Evolutionary conservation across 2,113 vertebrate genomes (phyloP), one percentile per base, ranked within the genome.

Genomic region (Engraulis encrasicolus): DNA sequence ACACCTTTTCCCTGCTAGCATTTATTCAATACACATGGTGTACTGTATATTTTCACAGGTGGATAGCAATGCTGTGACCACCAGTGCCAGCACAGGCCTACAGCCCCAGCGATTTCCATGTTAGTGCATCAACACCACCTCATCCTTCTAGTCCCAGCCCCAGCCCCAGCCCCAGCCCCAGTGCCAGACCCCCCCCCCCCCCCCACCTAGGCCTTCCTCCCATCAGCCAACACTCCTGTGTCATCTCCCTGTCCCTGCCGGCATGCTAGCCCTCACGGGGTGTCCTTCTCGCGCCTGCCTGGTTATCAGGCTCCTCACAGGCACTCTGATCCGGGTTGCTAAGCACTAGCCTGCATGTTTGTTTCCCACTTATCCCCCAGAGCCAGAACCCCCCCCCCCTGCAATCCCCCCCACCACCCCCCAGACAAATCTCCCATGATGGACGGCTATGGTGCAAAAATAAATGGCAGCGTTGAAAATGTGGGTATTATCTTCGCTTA

Each of bases 231-330:
- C 58, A 66, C n/a, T 58, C 54, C 54, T 7, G 19, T 58, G 58
- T 31, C 58, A 66, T n/a, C 58, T 66, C 23, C 58, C 58, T 66
- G 58, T 66, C 58, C 58, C 58, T 66, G 23, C n/a, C 58, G n/a
- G 58, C 58, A 66, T 15, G 58, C 58, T 9, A 66, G 58, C 58
- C 54, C 45, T 48, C 45, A 14, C 31, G 31, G 0, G 48, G 45
- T 18, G 78, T 50, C 58, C 80, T 89, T 90, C 91, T 92, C 86
- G 87, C 90, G 89, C 86, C 91, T 89, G 88, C 91, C 89, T 91
- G 91, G 91, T 94, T 94, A 95, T 95, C 94, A 93, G 93, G 88
- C 84, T 88, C 85, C 87, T 87, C 89, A 89, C 92, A 95, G 94
- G 91, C 93, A 89, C 88, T 89, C 82, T 91, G 92, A 92, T 90